Evolutionary conservation across 2,888 invertebrate genomes (phyloP).

Genomic region (Melinopterus prodromus): DNA sequence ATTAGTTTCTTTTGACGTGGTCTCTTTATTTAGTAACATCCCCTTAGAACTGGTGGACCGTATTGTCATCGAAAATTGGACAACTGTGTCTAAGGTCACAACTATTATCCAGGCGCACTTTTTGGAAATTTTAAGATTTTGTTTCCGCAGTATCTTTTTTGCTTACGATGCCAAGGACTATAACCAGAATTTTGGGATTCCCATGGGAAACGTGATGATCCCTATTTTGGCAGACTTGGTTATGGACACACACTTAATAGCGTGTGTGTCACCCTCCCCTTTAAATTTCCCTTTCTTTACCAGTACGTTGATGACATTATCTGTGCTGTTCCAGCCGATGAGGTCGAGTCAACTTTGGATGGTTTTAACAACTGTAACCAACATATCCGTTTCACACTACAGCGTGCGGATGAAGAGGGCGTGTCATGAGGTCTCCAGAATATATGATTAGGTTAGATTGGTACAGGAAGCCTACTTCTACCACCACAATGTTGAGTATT

Average conservation of each 20-base stretch:
- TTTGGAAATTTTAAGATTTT: background rate
- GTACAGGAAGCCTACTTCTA: background rate
- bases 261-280: background rate
- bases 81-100: too few relatives aligned
- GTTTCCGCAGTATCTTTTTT: background rate
- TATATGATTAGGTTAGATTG: background rate
- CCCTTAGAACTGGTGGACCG: too few relatives aligned
- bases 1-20: too few relatives aligned
- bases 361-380: background rate
- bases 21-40: too few relatives aligned
- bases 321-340: background rate
- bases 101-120: too few relatives aligned
- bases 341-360: background rate
- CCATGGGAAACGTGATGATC: background rate
- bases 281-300: background rate
- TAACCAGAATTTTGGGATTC: background rate
- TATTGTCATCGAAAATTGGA: too few relatives aligned
- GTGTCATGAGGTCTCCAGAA: background rate
- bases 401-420: background rate
- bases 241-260: background rate
- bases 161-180: background rate
- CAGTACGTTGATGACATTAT: background rate
- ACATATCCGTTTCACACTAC: background rate
- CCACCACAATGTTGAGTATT: background rate
- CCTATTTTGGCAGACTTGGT: background rate